phyloP scores from a whole-genome alignment of 2,113 vertebrate genomes.

The Cynoglossus semilaevis region DNA sequence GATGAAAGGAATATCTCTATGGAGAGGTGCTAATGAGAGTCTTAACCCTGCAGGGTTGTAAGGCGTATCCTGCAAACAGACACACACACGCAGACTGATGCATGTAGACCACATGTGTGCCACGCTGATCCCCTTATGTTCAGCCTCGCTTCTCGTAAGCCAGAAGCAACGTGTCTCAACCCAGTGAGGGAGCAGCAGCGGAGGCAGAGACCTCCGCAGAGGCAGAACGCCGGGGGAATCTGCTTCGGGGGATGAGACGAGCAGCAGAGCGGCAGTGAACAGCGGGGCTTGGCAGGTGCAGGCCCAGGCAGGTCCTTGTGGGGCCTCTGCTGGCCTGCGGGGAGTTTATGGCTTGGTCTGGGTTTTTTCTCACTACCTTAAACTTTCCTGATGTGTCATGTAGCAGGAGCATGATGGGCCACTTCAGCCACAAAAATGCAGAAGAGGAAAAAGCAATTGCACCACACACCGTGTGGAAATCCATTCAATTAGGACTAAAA shows the following conservation, averaged over 20 bases:
- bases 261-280: conserved; percentile 53
- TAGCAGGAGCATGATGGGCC: conserved; percentile 63
- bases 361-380: conserved; percentile 53
- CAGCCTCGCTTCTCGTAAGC: conserved; percentile 67
- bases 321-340: conserved; percentile 67
- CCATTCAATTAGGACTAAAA: conserved; percentile 33
- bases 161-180: conserved; percentile 68
- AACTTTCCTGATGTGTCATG: conserved; percentile 58
- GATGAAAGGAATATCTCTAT: conserved; percentile 61
- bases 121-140: conserved; percentile 53
- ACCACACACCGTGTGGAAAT: conserved; percentile 53
- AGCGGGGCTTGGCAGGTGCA: conserved; percentile 72
- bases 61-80: conserved; percentile 61
- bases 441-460: conserved; percentile 66
- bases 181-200: conserved; percentile 52
- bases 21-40: conserved; percentile 69
- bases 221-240: conserved; percentile 71
- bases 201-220: conserved; percentile 63
- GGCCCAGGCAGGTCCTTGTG: conserved; percentile 66
- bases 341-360: conserved; percentile 50
- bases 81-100: conserved; percentile 47
- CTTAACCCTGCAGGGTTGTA: conserved; percentile 50
- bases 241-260: conserved; percentile 63
- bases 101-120: conserved; percentile 53
- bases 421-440: conserved; percentile 64